Evolutionary conservation across 2,797 vertebrate genomes (phyloP), one percentile per base, ranked within the genome.

Genomic region (Nannoperca obscura): DNA sequence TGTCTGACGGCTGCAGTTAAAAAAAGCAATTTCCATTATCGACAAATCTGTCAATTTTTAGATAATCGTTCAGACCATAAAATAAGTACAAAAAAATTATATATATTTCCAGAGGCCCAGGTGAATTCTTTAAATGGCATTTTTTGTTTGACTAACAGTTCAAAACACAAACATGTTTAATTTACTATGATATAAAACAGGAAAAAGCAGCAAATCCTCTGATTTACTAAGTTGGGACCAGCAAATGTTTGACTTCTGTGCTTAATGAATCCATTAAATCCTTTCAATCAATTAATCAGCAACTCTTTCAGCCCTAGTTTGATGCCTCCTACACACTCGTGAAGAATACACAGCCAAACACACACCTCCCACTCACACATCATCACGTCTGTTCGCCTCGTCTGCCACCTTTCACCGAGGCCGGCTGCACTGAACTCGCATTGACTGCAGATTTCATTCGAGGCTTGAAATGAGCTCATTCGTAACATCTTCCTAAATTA

Each of bases 361-460:
- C 49, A 58, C 66, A 30, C 55, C 40, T 14, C 65, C 30, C 46
- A 50, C 57, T 53, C 44, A 59, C 19, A 53, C 66, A 54, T 49
- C 68, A 32, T 8, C 10, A 5, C 57, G 55, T 46, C 57, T 49
- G 67, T 52, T 71, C 67, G 27, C 49, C 71, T 67, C 44, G 73
- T 76, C 74, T 30, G 79, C 34, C 42, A 30, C 74, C 61, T 81
- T 62, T 27, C 40, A 65, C 40, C 5, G 20, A 73, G 72, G 63
- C 53, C 27, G 7, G 30, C 55, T 9, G 72, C 9, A 38, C 57
- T 15, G 22, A 58, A 69, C 72, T 65, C 50, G 73, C 49, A 78
- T 73, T 0, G 20, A 24, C 57, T n/a, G 47, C 63, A 58, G 76
- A 44, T 84, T 86, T 85, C 38, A 53, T 46, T 32, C 8, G 47